phyloP scores from a whole-genome alignment of 2,888 invertebrate species.

The Apodemia duryi region DNA sequence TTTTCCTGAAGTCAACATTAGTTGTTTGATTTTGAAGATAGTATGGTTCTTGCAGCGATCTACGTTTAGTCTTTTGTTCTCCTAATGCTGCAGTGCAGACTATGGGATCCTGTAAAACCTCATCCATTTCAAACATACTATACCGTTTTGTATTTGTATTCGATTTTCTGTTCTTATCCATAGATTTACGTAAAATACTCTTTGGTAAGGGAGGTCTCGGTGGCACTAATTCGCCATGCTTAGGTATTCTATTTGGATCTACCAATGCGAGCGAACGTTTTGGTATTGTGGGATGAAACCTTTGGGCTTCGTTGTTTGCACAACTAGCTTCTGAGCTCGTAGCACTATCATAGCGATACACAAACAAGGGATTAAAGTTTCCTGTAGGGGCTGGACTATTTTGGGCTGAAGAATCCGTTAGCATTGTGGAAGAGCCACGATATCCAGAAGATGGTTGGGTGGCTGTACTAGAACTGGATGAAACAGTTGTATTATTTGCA shows the following conservation, averaged over 20 bases:
- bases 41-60: constrained; percentile 88
- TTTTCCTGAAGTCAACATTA: constrained; percentile 69
- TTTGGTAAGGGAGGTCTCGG: constrained; percentile 86
- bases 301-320: constrained; percentile 74
- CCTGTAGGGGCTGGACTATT: constrained; percentile 81
- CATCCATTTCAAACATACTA: constrained; percentile 89
- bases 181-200: constrained; percentile 84
- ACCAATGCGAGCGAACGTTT: constrained; percentile 84
- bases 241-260: constrained; percentile 65
- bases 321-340: constrained; percentile 87
- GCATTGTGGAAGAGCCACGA: constrained; percentile 90
- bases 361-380: constrained; percentile 85
- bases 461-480: constrained; percentile 84
- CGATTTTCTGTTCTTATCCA: constrained; percentile 75
- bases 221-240: constrained; percentile 78
- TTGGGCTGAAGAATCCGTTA: constrained; percentile 87
- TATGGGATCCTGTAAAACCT: constrained; percentile 71
- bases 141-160: constrained; percentile 82
- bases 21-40: constrained; percentile 74
- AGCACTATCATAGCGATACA: constrained; percentile 89
- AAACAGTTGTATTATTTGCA: constrained; percentile 76
- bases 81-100: constrained; percentile 66
- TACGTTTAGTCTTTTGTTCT: constrained; percentile 81
- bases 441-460: constrained; percentile 93
- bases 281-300: constrained; percentile 79